Evolutionary conservation across 2,113 vertebrate genomes (phyloP).

Genomic region (Columba livia): DNA sequence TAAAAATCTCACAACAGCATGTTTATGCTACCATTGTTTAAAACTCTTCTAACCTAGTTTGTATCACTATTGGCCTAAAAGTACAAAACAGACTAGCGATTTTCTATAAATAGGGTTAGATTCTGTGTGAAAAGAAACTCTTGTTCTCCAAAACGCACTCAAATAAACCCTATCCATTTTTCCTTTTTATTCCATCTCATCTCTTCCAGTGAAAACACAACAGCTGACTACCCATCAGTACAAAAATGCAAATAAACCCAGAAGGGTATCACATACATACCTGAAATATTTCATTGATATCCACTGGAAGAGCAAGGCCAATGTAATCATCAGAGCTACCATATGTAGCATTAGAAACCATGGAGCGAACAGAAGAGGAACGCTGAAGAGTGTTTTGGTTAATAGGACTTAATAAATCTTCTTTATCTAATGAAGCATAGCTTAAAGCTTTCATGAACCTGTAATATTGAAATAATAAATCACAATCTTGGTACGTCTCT

Average conservation of each 20-base stretch:
- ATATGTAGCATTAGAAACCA: slow-evolving; percentile 92
- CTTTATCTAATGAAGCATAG: slow-evolving; percentile 97
- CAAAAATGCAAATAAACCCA: background rate
- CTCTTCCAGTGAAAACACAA: background rate
- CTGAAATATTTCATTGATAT: slow-evolving; percentile 97
- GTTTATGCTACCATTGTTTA: background rate
- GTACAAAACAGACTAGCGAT: background rate
- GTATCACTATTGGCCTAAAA: background rate
- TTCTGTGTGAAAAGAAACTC: background rate
- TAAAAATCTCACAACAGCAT: background rate
- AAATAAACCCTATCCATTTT: background rate
- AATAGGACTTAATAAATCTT: slow-evolving; percentile 96
- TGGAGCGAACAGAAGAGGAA: slow-evolving; percentile 95
- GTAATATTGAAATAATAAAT: slow-evolving; percentile 40
- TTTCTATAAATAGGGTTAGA: background rate
- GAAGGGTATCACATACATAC: background rate
- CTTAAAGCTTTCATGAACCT: slow-evolving; percentile 99
- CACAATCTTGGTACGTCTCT: background rate
- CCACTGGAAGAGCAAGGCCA: slow-evolving; percentile 91
- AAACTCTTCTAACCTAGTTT: background rate
- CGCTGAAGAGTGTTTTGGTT: slow-evolving; percentile 95
- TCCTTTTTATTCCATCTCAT: background rate
- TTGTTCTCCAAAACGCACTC: background rate
- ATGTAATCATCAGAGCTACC: slow-evolving; percentile 95
- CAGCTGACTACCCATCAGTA: background rate